These are phyloP conservation scores for Meriones psammophilus DNA, from an alignment of 2,797 vertebrate species.

Conservation along the genomic window DNA sequence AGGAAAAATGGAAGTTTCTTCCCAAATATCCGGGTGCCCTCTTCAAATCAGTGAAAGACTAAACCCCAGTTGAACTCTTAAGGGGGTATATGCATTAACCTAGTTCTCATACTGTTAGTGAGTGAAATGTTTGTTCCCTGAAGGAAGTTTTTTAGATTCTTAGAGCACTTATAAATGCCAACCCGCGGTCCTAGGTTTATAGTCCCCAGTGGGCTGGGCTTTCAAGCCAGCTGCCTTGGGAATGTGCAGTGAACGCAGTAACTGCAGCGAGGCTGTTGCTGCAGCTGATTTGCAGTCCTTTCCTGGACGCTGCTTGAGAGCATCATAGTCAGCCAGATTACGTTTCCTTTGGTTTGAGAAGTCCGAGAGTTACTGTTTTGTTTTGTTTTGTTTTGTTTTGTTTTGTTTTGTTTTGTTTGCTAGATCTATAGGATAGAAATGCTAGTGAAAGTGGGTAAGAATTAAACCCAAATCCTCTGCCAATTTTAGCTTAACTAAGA, in stretches of 20 bases:
- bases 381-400: no score
- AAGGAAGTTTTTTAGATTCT: not conserved
- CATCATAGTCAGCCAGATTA: not conserved
- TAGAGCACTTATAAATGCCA: not conserved
- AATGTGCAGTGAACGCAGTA: not conserved
- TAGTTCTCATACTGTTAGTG: conserved; percentile 23
- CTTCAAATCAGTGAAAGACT: conserved; percentile 26
- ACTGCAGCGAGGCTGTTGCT: not conserved
- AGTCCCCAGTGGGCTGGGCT: not conserved
- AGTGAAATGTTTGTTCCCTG: conserved; percentile 6
- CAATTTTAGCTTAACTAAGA: not conserved
- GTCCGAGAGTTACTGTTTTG: not conserved
- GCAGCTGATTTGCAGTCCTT: not conserved
- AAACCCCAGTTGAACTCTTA: not conserved
- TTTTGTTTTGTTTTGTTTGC: not conserved
- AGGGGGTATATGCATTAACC: not conserved
- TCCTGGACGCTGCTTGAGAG: not conserved
- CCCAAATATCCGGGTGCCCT: conserved; percentile 12
- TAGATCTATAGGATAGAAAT: not conserved
- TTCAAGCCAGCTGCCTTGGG: conserved; percentile 18
- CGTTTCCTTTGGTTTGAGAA: not conserved
- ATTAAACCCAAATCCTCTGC: not conserved
- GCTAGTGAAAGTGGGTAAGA: not conserved
- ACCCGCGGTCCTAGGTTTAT: not conserved
- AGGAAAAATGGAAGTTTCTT: conserved; percentile 43